Conservation (phyloP, 2,797 vertebrate species). For the Apodemus agrarius region DNA sequence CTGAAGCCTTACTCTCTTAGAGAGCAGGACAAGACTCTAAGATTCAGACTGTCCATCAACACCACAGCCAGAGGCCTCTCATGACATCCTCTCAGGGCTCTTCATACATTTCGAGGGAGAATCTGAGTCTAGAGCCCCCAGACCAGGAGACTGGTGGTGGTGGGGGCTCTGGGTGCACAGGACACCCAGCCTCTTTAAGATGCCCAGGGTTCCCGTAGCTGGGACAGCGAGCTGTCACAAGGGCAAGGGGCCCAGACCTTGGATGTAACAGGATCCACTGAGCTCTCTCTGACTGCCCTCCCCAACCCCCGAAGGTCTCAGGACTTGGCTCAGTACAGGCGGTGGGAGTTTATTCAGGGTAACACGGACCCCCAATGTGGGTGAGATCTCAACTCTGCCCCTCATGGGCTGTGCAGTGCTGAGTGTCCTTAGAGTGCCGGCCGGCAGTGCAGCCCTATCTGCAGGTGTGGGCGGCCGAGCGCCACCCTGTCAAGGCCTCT, state of each 20-base stretch:
- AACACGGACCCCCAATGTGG: no score
- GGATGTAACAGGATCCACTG: neutral
- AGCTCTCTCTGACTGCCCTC: neutral
- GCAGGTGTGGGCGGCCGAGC: neutral
- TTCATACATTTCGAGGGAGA: neutral
- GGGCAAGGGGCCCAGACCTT: neutral
- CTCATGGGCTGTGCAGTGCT: no score
- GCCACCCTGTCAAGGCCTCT: neutral
- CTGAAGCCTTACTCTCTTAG: neutral
- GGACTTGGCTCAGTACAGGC: neutral
- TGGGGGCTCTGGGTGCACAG: rapidly evolving
- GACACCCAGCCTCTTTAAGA: neutral
- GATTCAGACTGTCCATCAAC: neutral
- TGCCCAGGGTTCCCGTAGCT: neutral
- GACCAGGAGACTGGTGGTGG: rapidly evolving
- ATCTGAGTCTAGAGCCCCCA: neutral
- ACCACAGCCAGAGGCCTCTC: neutral
- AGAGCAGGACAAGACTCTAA: neutral
- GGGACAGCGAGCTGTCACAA: neutral
- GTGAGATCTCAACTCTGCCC: neutral
- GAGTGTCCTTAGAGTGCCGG: neutral
- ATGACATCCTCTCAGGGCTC: neutral
- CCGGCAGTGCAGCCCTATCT: neutral
- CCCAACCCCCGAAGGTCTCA: no score
- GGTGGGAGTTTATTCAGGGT: neutral